Conservation (phyloP, 2,113 vertebrate species). For the Alaudala cheleensis region DNA sequence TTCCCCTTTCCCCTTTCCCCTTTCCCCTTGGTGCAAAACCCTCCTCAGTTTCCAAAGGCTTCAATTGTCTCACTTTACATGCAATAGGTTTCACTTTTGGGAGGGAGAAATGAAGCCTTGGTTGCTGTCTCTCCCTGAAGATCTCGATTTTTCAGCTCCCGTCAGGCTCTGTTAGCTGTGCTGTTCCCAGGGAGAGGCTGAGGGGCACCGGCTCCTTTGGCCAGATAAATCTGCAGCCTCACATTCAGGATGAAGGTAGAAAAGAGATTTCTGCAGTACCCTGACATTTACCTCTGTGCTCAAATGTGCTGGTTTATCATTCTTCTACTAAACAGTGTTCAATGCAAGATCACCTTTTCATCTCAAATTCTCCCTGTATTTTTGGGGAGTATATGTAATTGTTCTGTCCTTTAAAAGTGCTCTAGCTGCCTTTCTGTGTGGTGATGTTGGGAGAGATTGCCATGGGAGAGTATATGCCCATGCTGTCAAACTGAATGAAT, state of each 20-base stretch:
- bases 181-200: background rate
- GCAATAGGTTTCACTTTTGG: background rate
- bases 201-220: background rate
- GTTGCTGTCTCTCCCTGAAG: background rate
- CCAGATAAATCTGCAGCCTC: background rate
- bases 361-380: background rate
- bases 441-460: background rate
- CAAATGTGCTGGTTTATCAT: background rate
- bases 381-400: background rate
- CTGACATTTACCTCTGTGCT: background rate
- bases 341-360: background rate
- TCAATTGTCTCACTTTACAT: background rate
- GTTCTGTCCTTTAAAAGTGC: background rate
- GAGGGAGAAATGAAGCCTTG: background rate
- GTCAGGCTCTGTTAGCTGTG: background rate
- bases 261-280: background rate
- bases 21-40: background rate
- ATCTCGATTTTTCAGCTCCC: background rate
- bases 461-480: background rate
- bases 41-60: background rate
- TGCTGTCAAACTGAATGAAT: background rate
- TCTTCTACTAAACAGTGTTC: background rate
- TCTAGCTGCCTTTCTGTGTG: background rate
- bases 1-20: too few relatives aligned
- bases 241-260: background rate